phyloP scores from a whole-genome alignment of 64 coral and sea anemone genomes.

The Exaiptasia diaphana region DNA sequence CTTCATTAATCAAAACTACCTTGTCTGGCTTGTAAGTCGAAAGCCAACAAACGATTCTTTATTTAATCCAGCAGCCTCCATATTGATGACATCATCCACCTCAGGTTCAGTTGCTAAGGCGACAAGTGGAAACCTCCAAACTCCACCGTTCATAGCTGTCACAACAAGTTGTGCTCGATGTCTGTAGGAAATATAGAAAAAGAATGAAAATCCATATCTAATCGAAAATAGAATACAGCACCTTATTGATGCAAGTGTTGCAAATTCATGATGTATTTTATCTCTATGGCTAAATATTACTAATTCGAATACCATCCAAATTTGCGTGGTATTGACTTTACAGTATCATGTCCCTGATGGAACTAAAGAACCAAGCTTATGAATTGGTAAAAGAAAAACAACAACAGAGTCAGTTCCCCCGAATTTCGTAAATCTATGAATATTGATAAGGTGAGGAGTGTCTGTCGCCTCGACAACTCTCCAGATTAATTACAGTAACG shows the following conservation, averaged over 20 bases:
- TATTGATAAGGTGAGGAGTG: too few species aligned
- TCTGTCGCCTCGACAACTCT: too few species aligned
- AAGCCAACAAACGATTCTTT: constrained; percentile 89
- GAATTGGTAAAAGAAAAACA: not conserved
- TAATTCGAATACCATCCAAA: too few species aligned
- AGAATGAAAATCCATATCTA: not conserved
- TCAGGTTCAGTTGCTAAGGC: constrained; percentile 81
- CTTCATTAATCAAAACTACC: constrained; percentile 40
- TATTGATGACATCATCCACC: constrained; percentile 87
- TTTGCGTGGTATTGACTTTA: too few species aligned
- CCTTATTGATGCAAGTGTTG: not conserved
- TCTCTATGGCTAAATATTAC: too few species aligned
- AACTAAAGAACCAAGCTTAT: not conserved
- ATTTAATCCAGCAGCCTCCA: constrained; percentile 89
- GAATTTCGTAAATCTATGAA: too few species aligned
- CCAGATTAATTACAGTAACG: too few species aligned
- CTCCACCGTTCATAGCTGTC: constrained; percentile 77
- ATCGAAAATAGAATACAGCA: not conserved
- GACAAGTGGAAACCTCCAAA: constrained; percentile 88
- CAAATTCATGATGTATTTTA: too few species aligned
- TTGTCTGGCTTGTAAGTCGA: constrained; percentile 83
- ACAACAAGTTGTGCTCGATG: constrained; percentile 79
- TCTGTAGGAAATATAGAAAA: constrained; percentile 6
- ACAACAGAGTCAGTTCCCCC: too few species aligned
- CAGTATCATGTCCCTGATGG: too few species aligned